Percentiles rank a stretch among this genome's conserved stretches.
These are phyloP conservation scores for Craterocephalus amniculus DNA, from an alignment of 2,797 vertebrate species.

Conservation along the genomic window DNA sequence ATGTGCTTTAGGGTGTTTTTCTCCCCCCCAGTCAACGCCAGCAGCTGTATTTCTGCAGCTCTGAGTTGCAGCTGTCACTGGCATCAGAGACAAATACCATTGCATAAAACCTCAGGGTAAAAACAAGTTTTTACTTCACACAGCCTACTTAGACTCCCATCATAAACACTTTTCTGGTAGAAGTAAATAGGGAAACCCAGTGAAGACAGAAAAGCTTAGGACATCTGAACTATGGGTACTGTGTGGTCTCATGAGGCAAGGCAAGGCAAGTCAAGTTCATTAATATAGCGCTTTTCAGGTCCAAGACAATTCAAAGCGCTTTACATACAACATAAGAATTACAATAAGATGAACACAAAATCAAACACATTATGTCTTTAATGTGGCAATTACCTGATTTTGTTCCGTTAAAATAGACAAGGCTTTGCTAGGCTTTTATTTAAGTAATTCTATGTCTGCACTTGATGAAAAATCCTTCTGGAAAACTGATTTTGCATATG, in stretches of 20 bases:
- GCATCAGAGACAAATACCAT: conserved; percentile 44
- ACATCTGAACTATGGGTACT: background rate
- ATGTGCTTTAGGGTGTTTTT: conserved; percentile 55
- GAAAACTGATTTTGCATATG: background rate
- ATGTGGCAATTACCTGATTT: too few species aligned
- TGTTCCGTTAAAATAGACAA: too few species aligned
- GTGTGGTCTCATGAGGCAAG: too few species aligned
- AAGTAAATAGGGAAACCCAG: conserved; percentile 14
- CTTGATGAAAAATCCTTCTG: background rate
- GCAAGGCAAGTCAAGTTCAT: too few species aligned
- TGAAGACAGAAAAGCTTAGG: background rate
- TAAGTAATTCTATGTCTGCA: background rate
- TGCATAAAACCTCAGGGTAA: conserved; percentile 53
- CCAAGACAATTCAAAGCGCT: too few species aligned
- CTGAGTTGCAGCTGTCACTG: conserved; percentile 69
- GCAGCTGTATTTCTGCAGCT: conserved; percentile 63
- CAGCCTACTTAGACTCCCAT: background rate
- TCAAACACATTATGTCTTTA: too few species aligned
- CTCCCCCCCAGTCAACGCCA: conserved; percentile 45
- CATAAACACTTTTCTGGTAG: conserved; percentile 29
- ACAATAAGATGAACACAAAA: too few species aligned
- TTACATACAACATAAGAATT: too few species aligned
- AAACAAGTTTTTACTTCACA: conserved; percentile 19
- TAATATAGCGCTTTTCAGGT: too few species aligned
- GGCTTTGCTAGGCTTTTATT: too few species aligned